A percentile compares a stretch with the other conserved stretches of the same genome.
Conservation (phyloP, 2,113 vertebrate species). For the Labeo catla region DNA sequence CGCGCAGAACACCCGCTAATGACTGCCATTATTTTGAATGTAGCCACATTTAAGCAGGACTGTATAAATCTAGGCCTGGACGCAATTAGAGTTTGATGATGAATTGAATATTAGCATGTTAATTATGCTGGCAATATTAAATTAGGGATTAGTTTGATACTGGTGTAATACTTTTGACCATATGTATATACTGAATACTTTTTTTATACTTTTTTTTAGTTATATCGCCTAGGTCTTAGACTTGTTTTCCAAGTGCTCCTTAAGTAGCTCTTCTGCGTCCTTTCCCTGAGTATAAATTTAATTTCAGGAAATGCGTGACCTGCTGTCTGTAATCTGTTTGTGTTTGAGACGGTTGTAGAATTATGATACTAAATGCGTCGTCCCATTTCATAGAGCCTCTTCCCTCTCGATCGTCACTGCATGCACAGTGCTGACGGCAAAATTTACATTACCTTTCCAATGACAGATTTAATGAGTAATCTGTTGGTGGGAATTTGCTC, state of each 20-base stretch:
- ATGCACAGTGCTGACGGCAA: slow-evolving; percentile 29
- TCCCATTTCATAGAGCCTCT: slow-evolving; percentile 35
- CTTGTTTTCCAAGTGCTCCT: not conserved
- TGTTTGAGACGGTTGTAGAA: not conserved
- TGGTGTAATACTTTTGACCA: too few relatives aligned
- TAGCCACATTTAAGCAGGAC: not conserved
- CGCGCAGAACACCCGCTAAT: not conserved
- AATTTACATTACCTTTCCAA: slow-evolving; percentile 65
- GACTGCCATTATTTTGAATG: not conserved
- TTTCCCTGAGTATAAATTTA: not conserved
- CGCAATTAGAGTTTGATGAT: not conserved
- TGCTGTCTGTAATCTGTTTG: not conserved
- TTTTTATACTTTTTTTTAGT: too few relatives aligned
- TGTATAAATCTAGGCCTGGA: not conserved
- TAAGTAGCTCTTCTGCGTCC: not conserved
- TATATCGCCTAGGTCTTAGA: too few relatives aligned
- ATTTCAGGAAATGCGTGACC: not conserved
- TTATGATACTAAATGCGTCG: slow-evolving; percentile 44
- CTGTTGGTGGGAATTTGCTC: slow-evolving; percentile 44
- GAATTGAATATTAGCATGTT: not conserved
- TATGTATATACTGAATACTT: too few relatives aligned
- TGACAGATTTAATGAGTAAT: slow-evolving; percentile 64
- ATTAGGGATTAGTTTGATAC: too few relatives aligned
- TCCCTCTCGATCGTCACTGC: slow-evolving; percentile 51
- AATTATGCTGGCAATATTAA: too few relatives aligned